Base-by-base conservation (phyloP, 64 coral and sea anemone genomes). In the Montipora cactus region DNA sequence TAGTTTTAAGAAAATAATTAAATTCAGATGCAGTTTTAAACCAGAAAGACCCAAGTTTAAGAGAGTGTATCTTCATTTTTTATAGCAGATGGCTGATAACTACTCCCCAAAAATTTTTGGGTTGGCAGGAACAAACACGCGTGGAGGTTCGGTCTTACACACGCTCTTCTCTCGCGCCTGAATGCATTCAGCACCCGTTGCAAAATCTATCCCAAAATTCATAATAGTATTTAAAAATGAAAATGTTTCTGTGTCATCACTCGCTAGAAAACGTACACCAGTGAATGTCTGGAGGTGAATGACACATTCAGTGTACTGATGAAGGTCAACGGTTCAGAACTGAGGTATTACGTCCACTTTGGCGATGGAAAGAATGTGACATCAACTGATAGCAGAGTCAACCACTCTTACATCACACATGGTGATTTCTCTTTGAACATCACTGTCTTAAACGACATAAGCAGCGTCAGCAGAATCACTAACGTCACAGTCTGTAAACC, bases 361-460 rank as follows among this genome's bases (percentile, higher is more conserved):
- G 92, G 76, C 0, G 88, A 80, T 5, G 47, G 80, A 53, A n/a
- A 25, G 6, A 92, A 86, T 18, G 76, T 58, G 78, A 80, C 78
- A 9, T 90, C 80, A 8, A 76, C 67, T 58, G 19, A 53, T 44
- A 59, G 48, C 45, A 73, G 19, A 15, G 51, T 79, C 16, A 87
- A 5, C 20, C 76, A 88, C 20, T 90, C 15, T 4, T 96, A 80
- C 20, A 11, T 48, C 3, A 90, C 59, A 46, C 7, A 93, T 1
- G 95, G 95, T 4, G 0, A 8, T 11, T 91, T 87, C 16, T 15
- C 8, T 7, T 48, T 96, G 19, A 91, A 73, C 5, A 74, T 94
- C 45, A 94, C 69, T 2, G 95, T 76, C 5, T 73, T 21, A 5
- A 96, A 96, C 44, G 80, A 87, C 16, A 76, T 96, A 5, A 96